These are phyloP conservation scores for Epirrhoe alternata DNA, from an alignment of 2,888 invertebrate genomes.

Conservation along the genomic window DNA sequence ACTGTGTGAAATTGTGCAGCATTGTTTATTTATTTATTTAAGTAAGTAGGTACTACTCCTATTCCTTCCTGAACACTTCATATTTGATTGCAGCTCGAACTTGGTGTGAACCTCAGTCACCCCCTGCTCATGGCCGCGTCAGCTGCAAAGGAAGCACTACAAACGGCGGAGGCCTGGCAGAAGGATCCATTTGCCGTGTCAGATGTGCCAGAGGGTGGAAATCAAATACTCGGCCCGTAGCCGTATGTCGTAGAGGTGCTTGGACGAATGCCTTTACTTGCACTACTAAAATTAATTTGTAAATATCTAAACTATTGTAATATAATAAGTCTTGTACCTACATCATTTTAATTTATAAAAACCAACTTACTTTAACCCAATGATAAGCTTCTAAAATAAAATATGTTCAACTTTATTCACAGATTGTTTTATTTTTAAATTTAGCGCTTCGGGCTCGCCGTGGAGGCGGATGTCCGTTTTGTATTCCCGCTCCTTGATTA, in stretches of 20 bases:
- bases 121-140: constrained; percentile 66
- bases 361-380: too few relatives aligned
- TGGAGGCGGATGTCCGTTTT: background rate
- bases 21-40: too few relatives aligned
- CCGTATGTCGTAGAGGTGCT: constrained; percentile 66
- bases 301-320: too few relatives aligned
- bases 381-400: background rate
- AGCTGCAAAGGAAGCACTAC: constrained; percentile 66
- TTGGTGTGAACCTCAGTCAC: constrained; percentile 64
- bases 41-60: too few relatives aligned
- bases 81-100: constrained; percentile 54
- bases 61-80: too few relatives aligned
- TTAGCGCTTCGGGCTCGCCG: background rate
- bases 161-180: constrained; percentile 54
- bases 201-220: constrained; percentile 67
- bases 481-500: background rate
- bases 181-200: constrained; percentile 72
- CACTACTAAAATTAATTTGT: background rate
- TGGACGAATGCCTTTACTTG: constrained; percentile 67
- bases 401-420: background rate
- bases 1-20: too few relatives aligned
- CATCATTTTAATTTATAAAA: too few relatives aligned
- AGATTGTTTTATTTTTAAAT: background rate
- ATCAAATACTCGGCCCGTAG: constrained; percentile 51
- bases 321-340: too few relatives aligned